Evolutionary conservation across 2,888 invertebrate genomes (phyloP).

Genomic region (Coenonympha glycerion): DNA sequence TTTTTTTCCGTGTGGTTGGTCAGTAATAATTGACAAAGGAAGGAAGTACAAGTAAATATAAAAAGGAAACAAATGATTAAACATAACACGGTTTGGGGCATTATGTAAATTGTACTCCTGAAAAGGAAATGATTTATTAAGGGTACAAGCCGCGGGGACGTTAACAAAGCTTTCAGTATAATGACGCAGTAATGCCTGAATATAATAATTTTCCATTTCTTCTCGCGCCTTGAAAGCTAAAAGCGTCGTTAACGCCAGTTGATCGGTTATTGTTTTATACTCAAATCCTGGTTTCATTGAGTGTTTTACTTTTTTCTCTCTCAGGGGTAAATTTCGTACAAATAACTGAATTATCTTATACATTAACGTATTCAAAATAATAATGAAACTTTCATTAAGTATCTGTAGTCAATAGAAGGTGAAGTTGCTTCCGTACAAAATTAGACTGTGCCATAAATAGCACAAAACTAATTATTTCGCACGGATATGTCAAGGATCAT

Average conservation of each 20-base stretch:
- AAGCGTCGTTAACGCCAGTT: slow-evolving; percentile 15
- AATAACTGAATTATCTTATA: background rate
- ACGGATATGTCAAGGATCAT: background rate
- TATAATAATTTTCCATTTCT: slow-evolving; percentile 16
- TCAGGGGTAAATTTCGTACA: background rate
- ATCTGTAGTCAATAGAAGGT: too few relatives aligned
- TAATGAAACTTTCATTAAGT: too few relatives aligned
- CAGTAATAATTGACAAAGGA: too few relatives aligned
- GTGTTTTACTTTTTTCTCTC: background rate
- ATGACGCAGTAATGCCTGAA: slow-evolving; percentile 8
- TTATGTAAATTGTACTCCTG: slow-evolving; percentile 13
- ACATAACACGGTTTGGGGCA: slow-evolving; percentile 7
- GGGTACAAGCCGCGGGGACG: slow-evolving; percentile 12
- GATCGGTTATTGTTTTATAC: slow-evolving; percentile 13
- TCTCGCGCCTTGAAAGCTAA: slow-evolving; percentile 12
- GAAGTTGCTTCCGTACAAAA: too few relatives aligned
- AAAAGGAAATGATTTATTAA: slow-evolving; percentile 18
- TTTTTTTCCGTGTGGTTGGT: too few relatives aligned
- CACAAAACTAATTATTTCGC: background rate
- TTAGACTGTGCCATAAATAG: background rate
- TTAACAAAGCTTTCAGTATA: slow-evolving; percentile 17
- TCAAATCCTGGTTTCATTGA: background rate
- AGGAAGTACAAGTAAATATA: slow-evolving; percentile 6
- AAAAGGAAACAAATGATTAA: slow-evolving; percentile 12
- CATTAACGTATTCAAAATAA: too few relatives aligned